A percentile compares a stretch with the other conserved stretches of the same genome.
Conservation (phyloP, 1,140 invertebrate genomes). For the Drosophila paulistorum region DNA sequence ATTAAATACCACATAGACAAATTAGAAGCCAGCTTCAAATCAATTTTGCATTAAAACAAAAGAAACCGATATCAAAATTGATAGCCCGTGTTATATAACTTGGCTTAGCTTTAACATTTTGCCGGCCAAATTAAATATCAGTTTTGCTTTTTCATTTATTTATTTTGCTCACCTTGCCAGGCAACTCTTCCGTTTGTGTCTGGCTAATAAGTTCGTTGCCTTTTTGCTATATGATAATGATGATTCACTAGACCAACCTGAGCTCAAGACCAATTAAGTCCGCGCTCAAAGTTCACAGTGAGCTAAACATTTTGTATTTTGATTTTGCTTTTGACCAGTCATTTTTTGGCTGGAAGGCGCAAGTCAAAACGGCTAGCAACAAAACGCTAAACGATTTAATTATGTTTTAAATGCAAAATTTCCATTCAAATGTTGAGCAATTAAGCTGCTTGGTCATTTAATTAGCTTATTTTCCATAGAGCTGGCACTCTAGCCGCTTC, state of each 20-base stretch:
- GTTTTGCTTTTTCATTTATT: neutral
- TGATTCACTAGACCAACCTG: constrained; percentile 47
- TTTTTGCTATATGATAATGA: constrained; percentile 24
- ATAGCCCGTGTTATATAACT: constrained; percentile 43
- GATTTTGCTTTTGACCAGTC: constrained; percentile 38
- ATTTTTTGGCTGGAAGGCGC: constrained; percentile 22
- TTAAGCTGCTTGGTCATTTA: constrained; percentile 24
- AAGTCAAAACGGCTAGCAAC: constrained; percentile 15
- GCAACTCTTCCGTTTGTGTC: constrained; percentile 39
- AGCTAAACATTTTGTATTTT: constrained; percentile 22
- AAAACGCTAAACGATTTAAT: constrained; percentile 46
- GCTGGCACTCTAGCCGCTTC: constrained; percentile 5
- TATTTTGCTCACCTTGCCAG: constrained; percentile 41
- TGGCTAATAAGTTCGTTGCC: constrained; percentile 63
- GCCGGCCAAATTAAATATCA: constrained; percentile 21
- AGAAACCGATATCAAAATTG: constrained; percentile 27
- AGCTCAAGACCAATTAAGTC: constrained; percentile 46
- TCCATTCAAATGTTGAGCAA: constrained; percentile 45
- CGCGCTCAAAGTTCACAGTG: constrained; percentile 45
- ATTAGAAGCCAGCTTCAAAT: constrained; percentile 17
- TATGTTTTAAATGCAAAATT: constrained; percentile 50
- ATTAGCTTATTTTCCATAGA: neutral
- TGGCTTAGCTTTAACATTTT: constrained; percentile 20
- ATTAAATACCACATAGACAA: neutral
- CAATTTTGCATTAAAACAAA: constrained; percentile 18